These are phyloP conservation scores for Spinus olivaceus DNA, from an alignment of 2,797 vertebrate species.

Conservation along the genomic window DNA sequence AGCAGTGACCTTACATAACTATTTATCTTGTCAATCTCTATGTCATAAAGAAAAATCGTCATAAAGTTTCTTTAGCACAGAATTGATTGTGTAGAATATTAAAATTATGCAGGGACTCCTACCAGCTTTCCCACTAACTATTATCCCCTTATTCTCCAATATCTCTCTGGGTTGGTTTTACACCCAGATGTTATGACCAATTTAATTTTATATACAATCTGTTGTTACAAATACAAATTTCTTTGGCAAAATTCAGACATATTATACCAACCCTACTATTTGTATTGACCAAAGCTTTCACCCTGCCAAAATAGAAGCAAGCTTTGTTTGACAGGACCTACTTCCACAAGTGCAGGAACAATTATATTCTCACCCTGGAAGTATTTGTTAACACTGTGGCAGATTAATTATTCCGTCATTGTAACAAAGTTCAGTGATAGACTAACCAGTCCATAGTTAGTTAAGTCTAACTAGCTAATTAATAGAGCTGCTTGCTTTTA, in stretches of 20 bases:
- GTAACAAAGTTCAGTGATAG: not conserved
- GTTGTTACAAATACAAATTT: not conserved
- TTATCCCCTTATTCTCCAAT: not conserved
- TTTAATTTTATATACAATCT: not conserved
- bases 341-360: not conserved
- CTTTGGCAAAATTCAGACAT: not conserved
- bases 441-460: not conserved
- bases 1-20: not conserved
- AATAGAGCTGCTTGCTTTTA: not conserved
- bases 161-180: not conserved
- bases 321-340: not conserved
- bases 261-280: not conserved
- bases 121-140: not conserved
- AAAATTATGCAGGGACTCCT: not conserved
- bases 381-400: not conserved
- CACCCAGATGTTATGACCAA: not conserved
- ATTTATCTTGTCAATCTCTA: not conserved
- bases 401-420: not conserved
- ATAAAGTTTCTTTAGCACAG: not conserved
- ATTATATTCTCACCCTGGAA: not conserved
- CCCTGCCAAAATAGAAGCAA: not conserved
- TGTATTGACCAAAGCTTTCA: not conserved
- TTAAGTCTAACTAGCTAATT: not conserved
- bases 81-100: not conserved
- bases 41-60: not conserved